A percentile compares a stretch with the other conserved stretches of the same genome.
phyloP scores from a whole-genome alignment of 2,888 invertebrate species.

The Gasteruption jaculator region DNA sequence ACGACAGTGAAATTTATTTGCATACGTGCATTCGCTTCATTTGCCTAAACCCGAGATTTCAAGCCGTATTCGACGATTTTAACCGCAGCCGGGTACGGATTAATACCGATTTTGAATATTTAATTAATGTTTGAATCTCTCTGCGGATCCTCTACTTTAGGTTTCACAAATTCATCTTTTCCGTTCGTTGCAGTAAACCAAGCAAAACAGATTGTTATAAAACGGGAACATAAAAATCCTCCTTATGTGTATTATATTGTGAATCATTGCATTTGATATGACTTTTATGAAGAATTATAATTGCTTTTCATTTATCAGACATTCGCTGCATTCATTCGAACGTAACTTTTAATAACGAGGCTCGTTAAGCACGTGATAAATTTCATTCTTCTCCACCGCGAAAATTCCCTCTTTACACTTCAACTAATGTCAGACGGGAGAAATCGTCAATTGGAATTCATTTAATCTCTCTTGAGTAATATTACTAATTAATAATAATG shows the following conservation, averaged over 20 bases:
- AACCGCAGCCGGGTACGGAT: slow-evolving; percentile 27
- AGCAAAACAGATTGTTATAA: no score
- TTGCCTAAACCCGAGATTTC: slow-evolving; percentile 38
- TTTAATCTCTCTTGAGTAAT: slow-evolving; percentile 38
- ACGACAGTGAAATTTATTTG: slow-evolving; percentile 37
- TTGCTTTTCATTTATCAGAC: no score
- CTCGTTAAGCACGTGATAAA: slow-evolving; percentile 50
- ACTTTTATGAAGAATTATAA: no score
- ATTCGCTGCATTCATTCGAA: no score
- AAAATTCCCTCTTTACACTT: slow-evolving; percentile 29
- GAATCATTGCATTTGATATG: no score
- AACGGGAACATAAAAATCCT: no score
- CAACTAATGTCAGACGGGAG: slow-evolving; percentile 24
- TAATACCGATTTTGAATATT: slow-evolving; percentile 39
- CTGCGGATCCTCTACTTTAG: no score
- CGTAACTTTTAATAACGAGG: slow-evolving; percentile 51
- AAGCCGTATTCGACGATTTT: slow-evolving; percentile 32
- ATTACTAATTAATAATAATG: slow-evolving; percentile 39
- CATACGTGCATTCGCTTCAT: slow-evolving; percentile 32
- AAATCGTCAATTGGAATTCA: slow-evolving; percentile 34
- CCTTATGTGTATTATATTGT: no score
- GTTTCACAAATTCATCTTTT: no score
- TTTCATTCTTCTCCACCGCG: slow-evolving; percentile 35
- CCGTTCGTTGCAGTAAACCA: no score
- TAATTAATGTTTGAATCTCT: no score